Evolutionary conservation across 2,797 vertebrate genomes (phyloP).

Genomic region (Taenioides sp.): DNA sequence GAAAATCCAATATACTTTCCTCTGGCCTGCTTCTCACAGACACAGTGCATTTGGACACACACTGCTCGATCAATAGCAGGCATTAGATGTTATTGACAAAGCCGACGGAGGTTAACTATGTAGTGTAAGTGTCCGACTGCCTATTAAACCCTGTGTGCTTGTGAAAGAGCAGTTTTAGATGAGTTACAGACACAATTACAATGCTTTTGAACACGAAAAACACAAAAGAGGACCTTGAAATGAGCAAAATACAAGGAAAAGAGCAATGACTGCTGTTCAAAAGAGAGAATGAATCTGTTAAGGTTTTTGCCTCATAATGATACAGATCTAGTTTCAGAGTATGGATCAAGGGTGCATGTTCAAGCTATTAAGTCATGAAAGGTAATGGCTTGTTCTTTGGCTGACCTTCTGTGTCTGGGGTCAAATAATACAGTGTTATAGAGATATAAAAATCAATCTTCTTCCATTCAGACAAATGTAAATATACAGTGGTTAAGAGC

Average conservation of each 20-base stretch:
- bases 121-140: constrained; percentile 8
- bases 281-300: background rate
- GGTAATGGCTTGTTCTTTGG: background rate
- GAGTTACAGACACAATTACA: constrained; percentile 15
- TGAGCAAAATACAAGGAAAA: constrained; percentile 1
- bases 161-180: constrained; percentile 26
- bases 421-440: background rate
- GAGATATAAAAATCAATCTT: background rate
- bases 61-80: constrained; percentile 39
- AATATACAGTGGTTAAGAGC: background rate
- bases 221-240: constrained; percentile 15
- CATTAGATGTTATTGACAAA: constrained; percentile 50
- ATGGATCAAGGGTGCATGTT: background rate
- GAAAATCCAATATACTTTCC: constrained; percentile 48
- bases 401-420: background rate
- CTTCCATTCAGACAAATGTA: background rate
- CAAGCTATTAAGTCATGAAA: background rate
- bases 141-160: constrained; percentile 33
- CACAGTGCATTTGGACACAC: constrained; percentile 22
- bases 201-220: constrained; percentile 11
- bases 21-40: constrained; percentile 17
- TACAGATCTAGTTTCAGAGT: background rate
- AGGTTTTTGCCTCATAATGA: background rate
- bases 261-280: constrained; percentile 1
- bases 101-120: constrained; percentile 47